Base-by-base conservation (phyloP, 2,797 vertebrate species). In the Telmatherina bonti region DNA sequence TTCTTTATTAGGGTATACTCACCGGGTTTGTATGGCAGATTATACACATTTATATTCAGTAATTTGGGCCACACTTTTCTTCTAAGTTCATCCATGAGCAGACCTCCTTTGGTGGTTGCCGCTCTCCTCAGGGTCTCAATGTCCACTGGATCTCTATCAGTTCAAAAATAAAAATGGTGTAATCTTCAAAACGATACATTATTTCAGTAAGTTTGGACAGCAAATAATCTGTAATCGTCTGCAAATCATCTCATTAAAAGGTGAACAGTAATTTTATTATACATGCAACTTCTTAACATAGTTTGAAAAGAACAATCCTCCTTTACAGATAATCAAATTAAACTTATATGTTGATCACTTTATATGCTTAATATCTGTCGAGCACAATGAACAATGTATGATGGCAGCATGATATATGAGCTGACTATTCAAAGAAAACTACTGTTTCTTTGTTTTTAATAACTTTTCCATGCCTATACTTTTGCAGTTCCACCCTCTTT, bases 51-150 rank as follows among this genome's bases (percentile, higher is more conserved):
- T 58, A 96, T 85, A 54, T 88, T 95, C 20, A 96, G 93, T 29
- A 96, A 94, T 82, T 96, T 95, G 35, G 96, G 95, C 96, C 96
- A 96, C 57, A 95, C 96, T 86, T 95, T 95, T 76, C 94, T 92
- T 60, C 96, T 93, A 62, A 96, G 77, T 54, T 96, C 95, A 62
- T 95, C 89, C 0, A 91, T 93, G 36, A 96, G 88, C 4, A 96
- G 89, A 7, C 96, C 96, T n/a, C 95, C 95, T 31, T 91, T 91
- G 22, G 89, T 89, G 51, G 78, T 72, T 7, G 96, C 94, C 2
- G 94, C 92, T 62, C 18, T 86, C 74, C 93, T 92, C 68, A 96
- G 89, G 62, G 89, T 91, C 85, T 93, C 91, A 55, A 95, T 90
- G 78, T 94, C 94, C 81, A 96, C 93, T 0, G 94, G 94, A 82